phyloP scores from a whole-genome alignment of 2,113 vertebrate species.

The Malurus cyaneus region DNA sequence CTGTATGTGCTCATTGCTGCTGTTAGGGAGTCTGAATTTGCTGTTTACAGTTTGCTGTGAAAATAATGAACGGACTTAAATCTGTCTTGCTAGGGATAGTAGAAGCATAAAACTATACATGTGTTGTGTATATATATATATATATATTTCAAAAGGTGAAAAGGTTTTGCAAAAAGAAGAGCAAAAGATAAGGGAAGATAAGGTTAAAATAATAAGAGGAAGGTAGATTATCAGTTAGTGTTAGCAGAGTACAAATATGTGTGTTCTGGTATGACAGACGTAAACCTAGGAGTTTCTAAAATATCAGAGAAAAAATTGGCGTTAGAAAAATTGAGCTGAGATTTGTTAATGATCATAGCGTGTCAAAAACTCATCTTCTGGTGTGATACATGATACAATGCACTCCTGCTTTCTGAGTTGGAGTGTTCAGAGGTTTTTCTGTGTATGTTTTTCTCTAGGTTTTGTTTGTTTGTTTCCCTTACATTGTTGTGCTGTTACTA shows the following conservation, averaged over 20 bases:
- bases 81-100: neutral
- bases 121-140: rapidly evolving
- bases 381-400: neutral
- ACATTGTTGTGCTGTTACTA: neutral
- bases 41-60: neutral
- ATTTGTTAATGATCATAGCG: neutral
- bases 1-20: neutral
- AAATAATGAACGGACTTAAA: neutral
- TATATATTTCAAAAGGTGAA: neutral
- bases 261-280: neutral
- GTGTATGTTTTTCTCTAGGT: rapidly evolving
- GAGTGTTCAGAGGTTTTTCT: neutral
- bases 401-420: neutral
- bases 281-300: neutral
- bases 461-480: neutral
- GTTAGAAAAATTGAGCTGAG: neutral
- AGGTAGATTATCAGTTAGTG: neutral
- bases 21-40: neutral
- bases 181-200: neutral
- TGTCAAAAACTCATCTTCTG: neutral
- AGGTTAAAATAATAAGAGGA: neutral
- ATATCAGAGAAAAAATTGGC: neutral
- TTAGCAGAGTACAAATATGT: neutral
- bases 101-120: neutral
- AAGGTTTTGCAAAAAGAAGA: neutral